phyloP scores from a whole-genome alignment of 1,140 invertebrate genomes.

The Tribolium madens region DNA sequence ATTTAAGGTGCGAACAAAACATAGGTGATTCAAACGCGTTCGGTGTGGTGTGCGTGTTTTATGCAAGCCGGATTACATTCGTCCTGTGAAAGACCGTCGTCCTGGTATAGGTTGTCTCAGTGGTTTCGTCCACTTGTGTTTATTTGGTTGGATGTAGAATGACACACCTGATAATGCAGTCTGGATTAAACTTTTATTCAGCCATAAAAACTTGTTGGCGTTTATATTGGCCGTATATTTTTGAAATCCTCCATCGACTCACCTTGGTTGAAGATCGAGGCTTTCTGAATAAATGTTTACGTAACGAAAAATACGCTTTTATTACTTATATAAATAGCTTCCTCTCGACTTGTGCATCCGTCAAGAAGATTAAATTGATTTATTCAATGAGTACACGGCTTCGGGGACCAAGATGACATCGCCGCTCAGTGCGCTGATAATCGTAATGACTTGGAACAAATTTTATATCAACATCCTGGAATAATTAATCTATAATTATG shows the following conservation, averaged over 20 bases:
- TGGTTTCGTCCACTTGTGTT: not conserved
- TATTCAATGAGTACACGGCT: too few species aligned
- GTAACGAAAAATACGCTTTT: constrained; percentile 2
- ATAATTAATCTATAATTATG: too few species aligned
- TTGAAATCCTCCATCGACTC: constrained; percentile 42
- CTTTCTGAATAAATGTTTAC: constrained; percentile 1
- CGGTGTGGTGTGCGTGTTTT: constrained; percentile 43
- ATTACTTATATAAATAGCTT: constrained; percentile 11
- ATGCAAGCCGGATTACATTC: constrained; percentile 39
- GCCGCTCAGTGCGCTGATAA: too few species aligned
- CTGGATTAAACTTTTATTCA: constrained; percentile 49
- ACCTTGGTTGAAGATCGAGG: constrained; percentile 2
- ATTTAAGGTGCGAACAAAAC: constrained; percentile 36
- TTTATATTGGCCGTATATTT: constrained; percentile 47
- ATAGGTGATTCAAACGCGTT: constrained; percentile 46
- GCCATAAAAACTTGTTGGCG: constrained; percentile 47
- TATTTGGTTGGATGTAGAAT: constrained; percentile 42
- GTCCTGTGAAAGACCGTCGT: constrained; percentile 28
- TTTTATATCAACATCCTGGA: too few species aligned
- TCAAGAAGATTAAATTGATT: not conserved
- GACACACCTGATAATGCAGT: constrained; percentile 52
- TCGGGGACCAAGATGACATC: too few species aligned
- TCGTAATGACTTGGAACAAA: too few species aligned
- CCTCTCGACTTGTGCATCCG: not conserved
- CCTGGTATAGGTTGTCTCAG: constrained; percentile 13